phyloP scores from a whole-genome alignment of 2,113 vertebrate genomes.

The Amia ocellicauda region DNA sequence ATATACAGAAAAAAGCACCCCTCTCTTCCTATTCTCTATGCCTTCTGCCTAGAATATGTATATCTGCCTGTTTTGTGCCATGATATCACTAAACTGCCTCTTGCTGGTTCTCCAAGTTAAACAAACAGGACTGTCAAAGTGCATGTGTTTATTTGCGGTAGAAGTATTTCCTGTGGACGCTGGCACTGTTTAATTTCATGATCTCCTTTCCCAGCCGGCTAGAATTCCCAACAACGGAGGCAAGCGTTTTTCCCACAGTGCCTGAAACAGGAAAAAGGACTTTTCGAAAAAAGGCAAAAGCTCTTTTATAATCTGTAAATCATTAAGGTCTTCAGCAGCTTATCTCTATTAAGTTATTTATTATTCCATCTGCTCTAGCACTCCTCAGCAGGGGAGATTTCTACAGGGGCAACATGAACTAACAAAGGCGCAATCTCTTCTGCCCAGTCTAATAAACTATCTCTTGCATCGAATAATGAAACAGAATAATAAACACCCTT shows the following conservation, averaged over 20 bases:
- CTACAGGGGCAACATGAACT: no score
- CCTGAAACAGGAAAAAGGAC: not conserved
- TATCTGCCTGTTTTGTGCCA: not conserved
- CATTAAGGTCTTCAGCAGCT: not conserved
- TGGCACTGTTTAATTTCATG: not conserved
- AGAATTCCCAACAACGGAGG: not conserved
- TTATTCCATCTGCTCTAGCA: not conserved
- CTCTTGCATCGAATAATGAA: no score
- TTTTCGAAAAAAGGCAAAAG: no score
- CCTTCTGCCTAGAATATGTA: no score
- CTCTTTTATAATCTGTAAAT: not conserved
- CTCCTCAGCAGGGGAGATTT: no score
- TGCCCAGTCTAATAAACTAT: no score
- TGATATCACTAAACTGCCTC: not conserved
- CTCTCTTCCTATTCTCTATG: no score
- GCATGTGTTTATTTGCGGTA: not conserved
- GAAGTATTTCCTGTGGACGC: not conserved
- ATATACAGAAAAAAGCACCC: no score
- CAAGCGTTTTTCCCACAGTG: not conserved
- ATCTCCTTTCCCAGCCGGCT: not conserved
- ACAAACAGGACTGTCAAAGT: not conserved
- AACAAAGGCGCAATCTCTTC: no score
- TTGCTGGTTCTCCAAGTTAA: not conserved
- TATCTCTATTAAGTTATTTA: not conserved
- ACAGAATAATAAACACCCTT: no score